phyloP scores from a whole-genome alignment of 2,797 vertebrate genomes.

The Perodicticus potto region DNA sequence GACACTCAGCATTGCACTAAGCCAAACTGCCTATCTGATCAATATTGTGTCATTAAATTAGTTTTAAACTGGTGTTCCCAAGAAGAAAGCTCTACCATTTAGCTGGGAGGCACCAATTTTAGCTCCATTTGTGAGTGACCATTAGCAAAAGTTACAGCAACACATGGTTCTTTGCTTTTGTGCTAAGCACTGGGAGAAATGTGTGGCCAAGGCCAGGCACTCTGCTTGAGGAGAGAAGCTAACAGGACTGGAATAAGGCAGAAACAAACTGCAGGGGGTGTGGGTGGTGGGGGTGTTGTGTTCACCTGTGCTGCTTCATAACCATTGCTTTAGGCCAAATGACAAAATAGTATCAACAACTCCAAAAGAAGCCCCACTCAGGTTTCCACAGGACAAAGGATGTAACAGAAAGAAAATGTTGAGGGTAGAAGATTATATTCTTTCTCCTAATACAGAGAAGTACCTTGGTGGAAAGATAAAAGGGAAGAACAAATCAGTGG shows the following conservation, averaged over 20 bases:
- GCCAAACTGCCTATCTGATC: neutral
- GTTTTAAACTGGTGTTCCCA: neutral
- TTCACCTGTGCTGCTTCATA: neutral
- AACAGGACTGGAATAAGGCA: neutral
- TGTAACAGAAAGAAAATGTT: neutral
- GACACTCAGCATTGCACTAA: neutral
- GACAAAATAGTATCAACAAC: neutral
- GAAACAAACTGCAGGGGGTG: neutral
- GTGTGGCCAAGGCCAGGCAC: neutral
- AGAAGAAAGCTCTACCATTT: constrained; percentile 1
- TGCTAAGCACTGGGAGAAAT: neutral
- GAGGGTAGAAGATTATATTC: neutral
- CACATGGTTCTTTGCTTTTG: neutral
- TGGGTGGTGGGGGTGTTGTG: neutral
- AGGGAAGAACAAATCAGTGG: neutral
- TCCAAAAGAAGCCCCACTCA: neutral
- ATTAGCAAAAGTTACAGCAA: neutral
- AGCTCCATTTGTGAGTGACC: neutral
- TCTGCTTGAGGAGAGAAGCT: neutral
- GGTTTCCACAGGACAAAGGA: neutral
- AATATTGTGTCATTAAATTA: neutral
- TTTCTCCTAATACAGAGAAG: neutral
- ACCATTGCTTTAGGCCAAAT: neutral
- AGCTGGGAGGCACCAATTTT: neutral
- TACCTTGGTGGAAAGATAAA: neutral